Evolutionary conservation across 1,140 invertebrate genomes (phyloP), one percentile per base, ranked within the genome.

Genomic region (Drosophila orosa): DNA sequence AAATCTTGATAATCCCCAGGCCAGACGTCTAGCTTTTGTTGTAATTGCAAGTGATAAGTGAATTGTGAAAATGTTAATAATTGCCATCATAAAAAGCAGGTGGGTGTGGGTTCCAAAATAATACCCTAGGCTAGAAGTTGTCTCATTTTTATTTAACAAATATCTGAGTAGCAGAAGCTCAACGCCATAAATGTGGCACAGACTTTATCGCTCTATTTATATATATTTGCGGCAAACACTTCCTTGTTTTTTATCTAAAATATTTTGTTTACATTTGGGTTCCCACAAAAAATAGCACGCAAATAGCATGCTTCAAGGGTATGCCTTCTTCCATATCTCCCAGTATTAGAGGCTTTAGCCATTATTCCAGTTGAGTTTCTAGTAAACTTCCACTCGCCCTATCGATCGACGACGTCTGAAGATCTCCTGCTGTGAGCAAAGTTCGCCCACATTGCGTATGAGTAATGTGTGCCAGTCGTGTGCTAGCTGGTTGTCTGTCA

Each of bases 371-470:
- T 19, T 10, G 15, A 24, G 13, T 29, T 33, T 67, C 3, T 22
- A 48, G 25, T 33, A 68, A 67, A 77, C 57, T 77, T 80, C 77
- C 62, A 56, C 25, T 35, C 19, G 27, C 33, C 31, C 44, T 74
- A 54, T 72, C 47, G 25, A 29, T 1, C 22, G 37, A 1, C 40
- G 9, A 15, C 22, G 80, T 76, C 66, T 76, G 37, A 45, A 57
- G 74, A 66, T 79, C 52, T 55, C 37, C 42, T 31, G n/a, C 22
- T 27, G 27, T 29, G 68, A 12, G 35, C 79, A 82, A 87, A 75
- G 82, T 85, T 27, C 74, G 39, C 8, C 54, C 9, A 54, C 74
- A n/a, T 19, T 60, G 42, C 79, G 83, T 79, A 79, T 86, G 83
- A 89, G 79, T 89, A 86, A 83, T 69, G 4, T 52, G 19, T 7